Evolutionary conservation across 2,797 vertebrate species (phyloP), one percentile per base, ranked within the genome.

Genomic region (Macrochelys suwanniensis): DNA sequence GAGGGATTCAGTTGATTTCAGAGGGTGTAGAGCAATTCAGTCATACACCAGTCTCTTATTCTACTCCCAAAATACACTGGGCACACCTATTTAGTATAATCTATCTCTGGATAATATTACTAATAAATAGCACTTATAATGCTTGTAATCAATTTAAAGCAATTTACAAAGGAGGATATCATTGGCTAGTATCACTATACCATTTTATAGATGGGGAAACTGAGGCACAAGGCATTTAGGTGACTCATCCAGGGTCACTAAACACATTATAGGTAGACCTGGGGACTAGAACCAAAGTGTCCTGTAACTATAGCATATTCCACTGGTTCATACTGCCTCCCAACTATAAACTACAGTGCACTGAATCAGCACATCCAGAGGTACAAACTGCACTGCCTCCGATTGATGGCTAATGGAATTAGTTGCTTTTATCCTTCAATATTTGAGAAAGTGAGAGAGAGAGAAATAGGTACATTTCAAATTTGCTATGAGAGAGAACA

Each of bases 401-500:
- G 92, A 93, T 74, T 89, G 89, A 91, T 91, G 85, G 93, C 74
- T 91, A 95, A 90, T 57, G n/a, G 86, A 93, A 96, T 81, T 78
- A 92, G 87, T 26, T 56, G n/a, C 51, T 93, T 97, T 94, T 88
- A 84, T 91, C 65, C 80, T 93, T 90, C 56, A 92, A 94, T 91
- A 90, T 26, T 51, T 51, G 19, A 88, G 59, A 61, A 15, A 33
- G 31, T 2, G 9, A 54, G 54, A 8, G 6, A 61, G 26, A 91
- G n/a, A 92, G 54, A 96, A 95, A 92, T 17, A 81, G 7, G 11
- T 85, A 5, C 85, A 79, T 90, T 93, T 95, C 94, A 96, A 96
- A n/a, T 21, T 85, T 80, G 42, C 91, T 91, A 94, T 89, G 87
- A 6, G 51, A 96, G 16, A 7, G 13, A 91, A 76, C 1, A 49